Percentiles rank a stretch among this genome's conserved stretches.
Evolutionary conservation across 1,140 invertebrate species (phyloP).

Genomic region (Theocolax elegans): DNA sequence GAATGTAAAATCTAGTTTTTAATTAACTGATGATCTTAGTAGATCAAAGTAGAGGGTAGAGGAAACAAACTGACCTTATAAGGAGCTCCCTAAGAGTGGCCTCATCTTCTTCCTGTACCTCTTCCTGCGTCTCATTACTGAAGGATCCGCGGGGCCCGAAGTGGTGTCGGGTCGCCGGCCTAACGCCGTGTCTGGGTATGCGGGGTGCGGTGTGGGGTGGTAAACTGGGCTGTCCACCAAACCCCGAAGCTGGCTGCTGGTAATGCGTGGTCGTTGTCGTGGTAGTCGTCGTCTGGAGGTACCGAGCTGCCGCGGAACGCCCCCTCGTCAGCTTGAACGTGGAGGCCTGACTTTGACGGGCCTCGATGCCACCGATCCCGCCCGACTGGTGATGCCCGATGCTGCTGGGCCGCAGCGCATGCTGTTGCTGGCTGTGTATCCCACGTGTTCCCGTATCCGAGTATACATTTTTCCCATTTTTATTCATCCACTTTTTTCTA

Average conservation of each 20-base stretch:
- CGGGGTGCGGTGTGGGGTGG: conserved; percentile 39
- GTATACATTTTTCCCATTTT: too few species aligned
- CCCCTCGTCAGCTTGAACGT: conserved; percentile 67
- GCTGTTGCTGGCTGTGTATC: conserved; percentile 13
- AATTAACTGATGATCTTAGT: too few species aligned
- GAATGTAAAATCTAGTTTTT: too few species aligned
- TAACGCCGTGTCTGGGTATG: conserved; percentile 48
- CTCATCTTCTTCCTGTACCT: conserved; percentile 81
- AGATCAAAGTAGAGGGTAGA: too few species aligned
- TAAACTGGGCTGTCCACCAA: conserved; percentile 13
- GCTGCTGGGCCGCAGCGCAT: conserved; percentile 41
- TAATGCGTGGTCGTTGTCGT: conserved; percentile 58
- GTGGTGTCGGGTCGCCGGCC: conserved; percentile 56
- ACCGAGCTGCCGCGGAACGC: conserved; percentile 57
- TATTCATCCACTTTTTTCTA: too few species aligned
- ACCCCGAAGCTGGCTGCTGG: conserved; percentile 40
- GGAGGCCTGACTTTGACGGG: conserved; percentile 48
- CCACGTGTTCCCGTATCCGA: neutral
- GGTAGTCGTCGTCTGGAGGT: conserved; percentile 58
- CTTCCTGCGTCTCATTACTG: conserved; percentile 71
- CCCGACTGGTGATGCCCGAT: conserved; percentile 39
- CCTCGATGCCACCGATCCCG: conserved; percentile 36
- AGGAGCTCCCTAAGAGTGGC: conserved; percentile 87
- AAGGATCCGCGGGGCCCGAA: conserved; percentile 58
- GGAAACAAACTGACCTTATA: conserved; percentile 83